Evolutionary conservation across 2,797 vertebrate genomes (phyloP), one percentile per base, ranked within the genome.

Genomic region (Harpagifer antarcticus): DNA sequence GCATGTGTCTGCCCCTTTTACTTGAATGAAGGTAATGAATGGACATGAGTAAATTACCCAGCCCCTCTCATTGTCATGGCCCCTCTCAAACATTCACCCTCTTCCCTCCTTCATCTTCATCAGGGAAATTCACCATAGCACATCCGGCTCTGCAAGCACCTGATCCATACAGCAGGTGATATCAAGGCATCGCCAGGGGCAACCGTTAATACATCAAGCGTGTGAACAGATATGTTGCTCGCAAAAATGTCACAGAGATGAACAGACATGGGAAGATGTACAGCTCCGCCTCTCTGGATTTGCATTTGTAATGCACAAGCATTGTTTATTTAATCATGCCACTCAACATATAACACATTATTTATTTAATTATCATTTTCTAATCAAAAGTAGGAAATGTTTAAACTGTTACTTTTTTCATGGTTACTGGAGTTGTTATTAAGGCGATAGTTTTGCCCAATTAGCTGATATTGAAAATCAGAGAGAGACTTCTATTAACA

Each of bases 1-100:
- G 66, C 88, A 84, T 93, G 91, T 93, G 93, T 94, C 86, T 72
- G 86, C 80, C 57, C 49, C 88, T 91, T 84, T 91, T 87, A 85
- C 85, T 90, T 92, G 94, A 92, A 96, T 94, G 93, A 96, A 93
- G 78, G 85, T 93, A 91, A 92, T 91, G 84, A 94, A 92, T 90
- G 88, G 83, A 91, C 88, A 90, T 17, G 83, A 92, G 86, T 87
- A 93, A 95, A 96, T 93, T 93, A 94, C 73, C 69, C 91, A 79
- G 65, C 77, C 70, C 62, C 80, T 79, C 85, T 95, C 56, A 16
- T 86, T 66, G 87, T 93, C 89, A 89, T 91, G 75, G 85, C 88
- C 92, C 92, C 82, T 76, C 87, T 86, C 87, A 90, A 88, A 90
- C 57, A 10, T 43, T 57, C 20, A 16, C 57, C 58, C 0, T 42